Percentiles rank a stretch among this genome's conserved stretches.
Evolutionary conservation across 2,888 invertebrate genomes (phyloP).

Genomic region (Gymnosoma rotundatum): DNA sequence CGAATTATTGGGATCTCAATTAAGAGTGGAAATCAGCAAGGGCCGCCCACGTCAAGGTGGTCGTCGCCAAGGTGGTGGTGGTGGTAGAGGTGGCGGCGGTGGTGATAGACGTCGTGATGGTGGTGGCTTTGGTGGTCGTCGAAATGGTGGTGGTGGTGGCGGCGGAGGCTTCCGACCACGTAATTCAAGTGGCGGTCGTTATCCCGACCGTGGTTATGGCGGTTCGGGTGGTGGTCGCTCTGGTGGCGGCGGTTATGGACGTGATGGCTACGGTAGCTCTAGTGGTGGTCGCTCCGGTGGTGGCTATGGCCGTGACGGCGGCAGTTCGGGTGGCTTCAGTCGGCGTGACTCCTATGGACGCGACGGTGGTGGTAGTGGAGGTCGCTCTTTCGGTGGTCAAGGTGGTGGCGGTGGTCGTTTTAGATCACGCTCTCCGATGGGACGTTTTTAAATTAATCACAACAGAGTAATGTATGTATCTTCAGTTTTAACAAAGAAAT

Average conservation of each 20-base stretch:
- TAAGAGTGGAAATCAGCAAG: constrained; percentile 93
- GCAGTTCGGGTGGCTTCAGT: constrained; percentile 81
- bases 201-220: constrained; percentile 71
- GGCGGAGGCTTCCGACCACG: constrained; percentile 83
- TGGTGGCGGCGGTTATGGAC: constrained; percentile 76
- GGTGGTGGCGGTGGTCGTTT: constrained; percentile 80
- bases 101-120: constrained; percentile 84
- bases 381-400: constrained; percentile 74
- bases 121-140: constrained; percentile 82
- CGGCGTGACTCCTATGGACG: constrained; percentile 77
- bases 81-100: constrained; percentile 83
- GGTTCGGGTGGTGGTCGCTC: constrained; percentile 71
- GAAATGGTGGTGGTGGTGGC: constrained; percentile 82
- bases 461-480: constrained; percentile 25
- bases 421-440: constrained; percentile 81
- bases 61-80: constrained; percentile 83
- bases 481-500: constrained; percentile 42
- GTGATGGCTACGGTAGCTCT: constrained; percentile 77
- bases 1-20: constrained; percentile 92
- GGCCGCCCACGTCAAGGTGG: constrained; percentile 89
- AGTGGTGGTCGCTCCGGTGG: constrained; percentile 79
- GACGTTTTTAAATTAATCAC: constrained; percentile 70
- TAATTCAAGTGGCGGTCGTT: constrained; percentile 82
- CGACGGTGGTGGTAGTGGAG: constrained; percentile 81
- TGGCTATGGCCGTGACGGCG: constrained; percentile 83